Conservation (phyloP, 2,888 invertebrate species). For the Spodoptera littoralis region DNA sequence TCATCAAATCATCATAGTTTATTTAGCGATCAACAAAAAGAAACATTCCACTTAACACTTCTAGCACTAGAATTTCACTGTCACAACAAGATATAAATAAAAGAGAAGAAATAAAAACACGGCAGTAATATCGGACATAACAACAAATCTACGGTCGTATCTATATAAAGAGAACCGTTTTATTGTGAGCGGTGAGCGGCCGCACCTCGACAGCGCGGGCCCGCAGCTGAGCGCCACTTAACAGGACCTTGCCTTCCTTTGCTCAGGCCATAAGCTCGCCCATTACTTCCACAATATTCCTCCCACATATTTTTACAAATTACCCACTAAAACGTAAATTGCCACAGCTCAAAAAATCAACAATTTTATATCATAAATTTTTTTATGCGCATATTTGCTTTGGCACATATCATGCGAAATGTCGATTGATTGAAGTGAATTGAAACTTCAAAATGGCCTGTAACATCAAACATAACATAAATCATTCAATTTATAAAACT, state of each 20-base stretch:
- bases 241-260: slow-evolving; percentile 28
- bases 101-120: background rate
- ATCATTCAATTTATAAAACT: too few relatives aligned
- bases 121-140: slow-evolving; percentile 12
- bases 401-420: too few relatives aligned
- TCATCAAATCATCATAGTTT: too few relatives aligned
- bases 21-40: too few relatives aligned
- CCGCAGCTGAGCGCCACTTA: slow-evolving; percentile 59
- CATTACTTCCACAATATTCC: slow-evolving; percentile 28
- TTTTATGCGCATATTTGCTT: too few relatives aligned
- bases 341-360: too few relatives aligned
- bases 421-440: too few relatives aligned
- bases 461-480: too few relatives aligned
- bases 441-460: too few relatives aligned
- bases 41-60: background rate
- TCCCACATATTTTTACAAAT: slow-evolving; percentile 19
- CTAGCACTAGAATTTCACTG: too few relatives aligned
- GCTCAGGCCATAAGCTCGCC: slow-evolving; percentile 31
- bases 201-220: slow-evolving; percentile 27
- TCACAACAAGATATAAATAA: too few relatives aligned
- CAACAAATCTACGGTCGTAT: slow-evolving; percentile 30
- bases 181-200: slow-evolving; percentile 45
- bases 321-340: background rate
- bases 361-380: too few relatives aligned
- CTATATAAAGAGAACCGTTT: slow-evolving; percentile 30